Evolutionary conservation across 2,113 vertebrate genomes (phyloP).

Genomic region (Orcinus orca): DNA sequence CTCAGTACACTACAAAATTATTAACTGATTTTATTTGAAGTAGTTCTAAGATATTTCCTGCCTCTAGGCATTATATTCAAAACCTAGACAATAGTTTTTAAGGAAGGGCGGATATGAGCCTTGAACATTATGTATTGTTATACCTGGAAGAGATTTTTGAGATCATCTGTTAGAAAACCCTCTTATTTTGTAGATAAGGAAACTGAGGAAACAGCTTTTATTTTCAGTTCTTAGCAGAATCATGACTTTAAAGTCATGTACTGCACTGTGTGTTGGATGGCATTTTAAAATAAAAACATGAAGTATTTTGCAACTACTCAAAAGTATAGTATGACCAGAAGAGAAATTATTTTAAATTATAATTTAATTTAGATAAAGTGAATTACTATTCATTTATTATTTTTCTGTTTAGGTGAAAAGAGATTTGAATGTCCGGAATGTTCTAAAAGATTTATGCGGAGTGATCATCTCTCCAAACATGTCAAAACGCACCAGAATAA

Average conservation of each 20-base stretch:
- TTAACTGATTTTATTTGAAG: conserved; percentile 41
- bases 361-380: not conserved
- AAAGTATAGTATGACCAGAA: not conserved
- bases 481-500: conserved; percentile 99
- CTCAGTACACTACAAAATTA: not conserved
- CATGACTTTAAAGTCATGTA: not conserved
- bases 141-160: not conserved
- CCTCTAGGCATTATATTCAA: not conserved
- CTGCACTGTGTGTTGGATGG: not conserved
- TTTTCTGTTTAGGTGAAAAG: conserved; percentile 93
- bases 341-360: not conserved
- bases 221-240: not conserved
- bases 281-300: conserved; percentile 41
- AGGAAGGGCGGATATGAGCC: not conserved
- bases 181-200: not conserved
- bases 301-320: conserved; percentile 19
- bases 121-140: not conserved
- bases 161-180: not conserved
- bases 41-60: conserved; percentile 11
- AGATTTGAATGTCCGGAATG: conserved; percentile 98
- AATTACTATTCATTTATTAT: conserved; percentile 22
- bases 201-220: not conserved
- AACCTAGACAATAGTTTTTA: not conserved
- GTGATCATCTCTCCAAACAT: conserved; percentile 99
- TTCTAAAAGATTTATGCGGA: conserved; percentile 99